Conservation (phyloP, 2,113 vertebrate species). For the Gallinago undulata region DNA sequence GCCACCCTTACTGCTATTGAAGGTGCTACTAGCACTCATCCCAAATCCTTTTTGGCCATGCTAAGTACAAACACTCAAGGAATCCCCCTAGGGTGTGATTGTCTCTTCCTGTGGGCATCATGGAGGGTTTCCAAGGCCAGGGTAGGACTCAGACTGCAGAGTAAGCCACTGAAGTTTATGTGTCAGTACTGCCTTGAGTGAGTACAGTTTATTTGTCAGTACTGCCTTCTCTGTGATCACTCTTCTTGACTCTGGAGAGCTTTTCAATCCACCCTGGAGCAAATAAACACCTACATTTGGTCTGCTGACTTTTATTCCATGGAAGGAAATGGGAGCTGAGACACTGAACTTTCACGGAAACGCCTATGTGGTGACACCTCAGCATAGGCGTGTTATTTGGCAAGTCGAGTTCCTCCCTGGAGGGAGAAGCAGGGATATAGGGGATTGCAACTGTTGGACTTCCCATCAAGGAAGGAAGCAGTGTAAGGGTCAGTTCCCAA, state of each 20-base stretch:
- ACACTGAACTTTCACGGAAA: neutral
- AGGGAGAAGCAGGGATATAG: neutral
- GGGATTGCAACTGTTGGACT: neutral
- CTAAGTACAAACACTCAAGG: neutral
- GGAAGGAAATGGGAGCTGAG: neutral
- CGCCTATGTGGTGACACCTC: rapidly evolving
- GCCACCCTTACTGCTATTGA: rapidly evolving
- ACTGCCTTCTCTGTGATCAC: neutral
- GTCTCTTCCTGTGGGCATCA: neutral
- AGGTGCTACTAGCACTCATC: neutral
- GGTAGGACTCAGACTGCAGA: neutral
- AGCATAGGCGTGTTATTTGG: neutral
- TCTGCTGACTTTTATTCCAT: neutral
- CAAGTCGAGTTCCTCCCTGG: neutral
- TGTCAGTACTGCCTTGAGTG: neutral
- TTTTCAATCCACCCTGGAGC: neutral
- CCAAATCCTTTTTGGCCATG: neutral
- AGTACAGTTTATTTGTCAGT: neutral
- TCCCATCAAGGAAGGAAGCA: neutral
- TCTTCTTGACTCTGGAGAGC: neutral
- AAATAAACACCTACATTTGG: neutral
- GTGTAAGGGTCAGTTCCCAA: neutral
- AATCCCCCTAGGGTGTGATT: neutral
- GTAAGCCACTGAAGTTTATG: neutral
- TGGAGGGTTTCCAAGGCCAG: neutral